Percentiles rank a stretch among this genome's conserved stretches.
phyloP scores from a whole-genome alignment of 2,113 vertebrate species.

The Leptocoma aspasia region DNA sequence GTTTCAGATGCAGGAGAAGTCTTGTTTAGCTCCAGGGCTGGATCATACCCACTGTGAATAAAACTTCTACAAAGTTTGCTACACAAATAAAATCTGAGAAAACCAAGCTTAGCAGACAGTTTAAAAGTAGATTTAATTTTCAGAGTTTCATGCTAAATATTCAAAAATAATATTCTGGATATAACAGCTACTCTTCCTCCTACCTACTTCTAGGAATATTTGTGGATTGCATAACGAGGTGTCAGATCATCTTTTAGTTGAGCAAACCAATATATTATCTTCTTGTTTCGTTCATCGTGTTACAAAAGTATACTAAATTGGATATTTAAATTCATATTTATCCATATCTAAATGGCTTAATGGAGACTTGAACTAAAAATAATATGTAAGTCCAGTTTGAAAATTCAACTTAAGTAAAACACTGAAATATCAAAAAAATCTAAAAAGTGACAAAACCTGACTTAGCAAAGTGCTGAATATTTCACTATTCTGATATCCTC shows the following conservation, averaged over 20 bases:
- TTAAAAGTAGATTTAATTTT: not conserved
- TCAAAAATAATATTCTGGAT: not conserved
- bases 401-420: not conserved
- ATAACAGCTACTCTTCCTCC: not conserved
- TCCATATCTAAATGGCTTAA: not conserved
- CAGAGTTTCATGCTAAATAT: not conserved
- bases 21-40: conserved; percentile 8
- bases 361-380: not conserved
- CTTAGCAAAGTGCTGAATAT: not conserved
- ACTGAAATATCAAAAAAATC: not conserved
- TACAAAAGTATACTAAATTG: not conserved
- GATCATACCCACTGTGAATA: not conserved
- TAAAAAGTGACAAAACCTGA: not conserved
- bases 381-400: not conserved
- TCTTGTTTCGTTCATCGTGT: not conserved
- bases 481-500: not conserved
- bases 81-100: not conserved
- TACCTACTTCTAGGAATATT: not conserved
- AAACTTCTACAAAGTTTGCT: not conserved
- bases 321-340: not conserved
- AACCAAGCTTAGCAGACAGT: not conserved
- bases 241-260: not conserved
- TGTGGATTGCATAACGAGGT: not conserved
- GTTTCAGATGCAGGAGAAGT: not conserved
- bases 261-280: not conserved